A percentile compares a stretch with the other conserved stretches of the same genome.
These are phyloP conservation scores for Drosophila merina DNA, from an alignment of 2,888 invertebrate species.

Conservation along the genomic window DNA sequence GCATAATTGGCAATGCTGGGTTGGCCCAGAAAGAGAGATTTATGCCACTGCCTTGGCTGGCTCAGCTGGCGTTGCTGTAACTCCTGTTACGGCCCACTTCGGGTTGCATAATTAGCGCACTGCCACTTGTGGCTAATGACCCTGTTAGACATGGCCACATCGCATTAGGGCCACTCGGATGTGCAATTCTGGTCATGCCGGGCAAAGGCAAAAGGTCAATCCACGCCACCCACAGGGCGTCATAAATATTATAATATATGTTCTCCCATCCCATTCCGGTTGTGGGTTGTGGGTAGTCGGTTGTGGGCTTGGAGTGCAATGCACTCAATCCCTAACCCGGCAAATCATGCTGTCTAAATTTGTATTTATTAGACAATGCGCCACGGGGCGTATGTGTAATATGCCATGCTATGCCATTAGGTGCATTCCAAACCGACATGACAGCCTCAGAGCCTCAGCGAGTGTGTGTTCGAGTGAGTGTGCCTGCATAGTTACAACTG, in stretches of 20 bases:
- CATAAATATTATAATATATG: constrained; percentile 68
- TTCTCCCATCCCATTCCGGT: constrained; percentile 10
- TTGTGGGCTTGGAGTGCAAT: constrained; percentile 35
- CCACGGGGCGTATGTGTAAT: constrained; percentile 79
- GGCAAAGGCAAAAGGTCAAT: constrained; percentile 37
- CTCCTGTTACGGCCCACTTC: constrained; percentile 25
- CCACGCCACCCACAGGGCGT: constrained; percentile 45
- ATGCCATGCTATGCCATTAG: constrained; percentile 62
- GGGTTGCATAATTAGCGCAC: constrained; percentile 81
- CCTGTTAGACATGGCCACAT: constrained; percentile 76
- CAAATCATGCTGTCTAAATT: constrained; percentile 73
- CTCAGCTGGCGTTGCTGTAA: constrained; percentile 3
- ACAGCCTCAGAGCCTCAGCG: constrained; percentile 54
- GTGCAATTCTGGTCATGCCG: not conserved
- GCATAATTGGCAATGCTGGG: constrained; percentile 75
- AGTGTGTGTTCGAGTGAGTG: not conserved
- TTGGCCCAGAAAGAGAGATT: constrained; percentile 51
- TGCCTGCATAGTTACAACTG: constrained; percentile 25
- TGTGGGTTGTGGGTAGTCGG: not conserved
- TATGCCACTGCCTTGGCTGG: constrained; percentile 39
- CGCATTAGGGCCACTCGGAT: constrained; percentile 28
- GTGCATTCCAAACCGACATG: constrained; percentile 60
- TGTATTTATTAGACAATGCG: constrained; percentile 74
- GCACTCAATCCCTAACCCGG: constrained; percentile 33
- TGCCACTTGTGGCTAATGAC: constrained; percentile 82